phyloP scores from a whole-genome alignment of 2,888 invertebrate species.

The Eilema sororculum region DNA sequence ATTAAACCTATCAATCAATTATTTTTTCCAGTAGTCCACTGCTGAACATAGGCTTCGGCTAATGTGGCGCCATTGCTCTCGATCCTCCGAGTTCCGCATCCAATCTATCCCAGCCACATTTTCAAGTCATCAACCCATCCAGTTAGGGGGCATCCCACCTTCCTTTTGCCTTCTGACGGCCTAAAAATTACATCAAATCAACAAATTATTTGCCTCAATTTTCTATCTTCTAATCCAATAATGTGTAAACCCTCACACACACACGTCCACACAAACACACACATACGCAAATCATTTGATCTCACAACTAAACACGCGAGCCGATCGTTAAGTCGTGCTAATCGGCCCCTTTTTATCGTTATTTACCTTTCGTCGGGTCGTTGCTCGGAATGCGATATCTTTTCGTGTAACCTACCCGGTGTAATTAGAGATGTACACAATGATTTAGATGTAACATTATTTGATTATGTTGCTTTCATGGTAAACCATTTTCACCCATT shows the following conservation, averaged over 20 bases:
- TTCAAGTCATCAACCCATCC: too few species aligned
- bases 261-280: background rate
- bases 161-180: too few species aligned
- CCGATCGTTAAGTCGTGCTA: slow-evolving; percentile 52
- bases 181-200: too few species aligned
- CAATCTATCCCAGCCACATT: too few species aligned
- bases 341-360: slow-evolving; percentile 60
- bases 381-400: slow-evolving; percentile 38
- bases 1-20: too few species aligned
- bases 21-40: too few species aligned
- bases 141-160: too few species aligned
- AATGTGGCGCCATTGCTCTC: too few species aligned
- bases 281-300: slow-evolving; percentile 3
- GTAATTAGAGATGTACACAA: slow-evolving; percentile 17
- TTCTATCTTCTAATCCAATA: background rate
- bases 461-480: background rate
- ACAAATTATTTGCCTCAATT: too few species aligned
- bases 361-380: slow-evolving; percentile 51
- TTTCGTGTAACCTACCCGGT: slow-evolving; percentile 12
- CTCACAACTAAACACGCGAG: slow-evolving; percentile 42
- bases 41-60: too few species aligned
- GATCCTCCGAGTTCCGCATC: too few species aligned
- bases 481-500: too few species aligned
- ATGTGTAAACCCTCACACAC: background rate
- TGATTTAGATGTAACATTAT: slow-evolving; percentile 10